phyloP scores from a whole-genome alignment of 2,797 vertebrate species.

The Chloroceryle inda region DNA sequence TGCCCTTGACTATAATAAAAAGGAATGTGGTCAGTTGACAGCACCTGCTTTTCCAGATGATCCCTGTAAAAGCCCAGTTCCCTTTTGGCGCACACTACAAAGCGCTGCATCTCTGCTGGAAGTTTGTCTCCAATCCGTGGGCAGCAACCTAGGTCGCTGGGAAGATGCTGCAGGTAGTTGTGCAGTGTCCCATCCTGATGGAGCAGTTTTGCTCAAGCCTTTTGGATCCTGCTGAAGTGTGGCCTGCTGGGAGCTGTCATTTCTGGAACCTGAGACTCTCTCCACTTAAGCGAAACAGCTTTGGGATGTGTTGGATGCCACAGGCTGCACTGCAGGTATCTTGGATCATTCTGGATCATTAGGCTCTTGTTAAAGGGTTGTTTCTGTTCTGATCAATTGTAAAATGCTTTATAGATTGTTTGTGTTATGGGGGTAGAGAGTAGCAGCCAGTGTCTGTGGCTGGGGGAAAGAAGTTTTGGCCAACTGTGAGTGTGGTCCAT shows the following conservation, averaged over 20 bases:
- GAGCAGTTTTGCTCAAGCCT: not conserved
- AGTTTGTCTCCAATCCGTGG: not conserved
- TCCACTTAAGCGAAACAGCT: not conserved
- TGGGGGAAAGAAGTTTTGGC: not conserved
- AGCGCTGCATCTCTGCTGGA: not conserved
- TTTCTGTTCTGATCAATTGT: not conserved
- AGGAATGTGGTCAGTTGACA: not conserved
- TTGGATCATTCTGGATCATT: not conserved
- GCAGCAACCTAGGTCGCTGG: not conserved
- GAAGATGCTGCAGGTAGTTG: not conserved
- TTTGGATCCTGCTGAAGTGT: not conserved
- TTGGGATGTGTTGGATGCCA: not conserved
- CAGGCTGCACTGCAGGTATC: not conserved
- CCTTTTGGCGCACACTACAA: not conserved
- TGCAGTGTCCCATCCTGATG: not conserved
- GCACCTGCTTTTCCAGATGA: not conserved
- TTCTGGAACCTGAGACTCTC: not conserved
- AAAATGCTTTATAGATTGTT: not conserved
- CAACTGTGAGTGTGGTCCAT: not conserved
- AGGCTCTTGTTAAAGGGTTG: not conserved
- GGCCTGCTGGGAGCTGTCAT: not conserved
- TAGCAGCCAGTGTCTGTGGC: not conserved
- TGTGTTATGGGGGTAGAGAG: not conserved
- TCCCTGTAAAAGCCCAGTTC: not conserved
- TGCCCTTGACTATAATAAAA: conserved; percentile 10